Conservation (phyloP, 2,888 invertebrate species). For the Tenthredo distinguenda region DNA sequence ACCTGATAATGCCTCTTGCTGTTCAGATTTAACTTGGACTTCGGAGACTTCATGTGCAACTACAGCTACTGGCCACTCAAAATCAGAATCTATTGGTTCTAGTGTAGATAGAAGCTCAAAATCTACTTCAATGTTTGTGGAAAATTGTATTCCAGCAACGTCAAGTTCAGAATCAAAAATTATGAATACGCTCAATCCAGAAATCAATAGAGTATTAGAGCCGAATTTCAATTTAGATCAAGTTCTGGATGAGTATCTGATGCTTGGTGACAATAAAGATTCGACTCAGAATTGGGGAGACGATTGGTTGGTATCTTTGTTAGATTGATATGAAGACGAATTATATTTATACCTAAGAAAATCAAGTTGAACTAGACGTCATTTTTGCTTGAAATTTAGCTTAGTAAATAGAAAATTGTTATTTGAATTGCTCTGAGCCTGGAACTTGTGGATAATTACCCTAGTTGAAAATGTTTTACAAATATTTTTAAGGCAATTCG, state of each 20-base stretch:
- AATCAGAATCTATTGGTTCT: slow-evolving; percentile 11
- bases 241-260: slow-evolving; percentile 56
- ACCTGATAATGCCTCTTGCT: slow-evolving; percentile 17
- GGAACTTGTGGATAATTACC: not conserved
- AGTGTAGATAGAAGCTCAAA: not conserved
- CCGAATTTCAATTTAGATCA: slow-evolving; percentile 56
- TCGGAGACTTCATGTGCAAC: slow-evolving; percentile 12
- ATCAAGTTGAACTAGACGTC: not conserved
- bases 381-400: not conserved
- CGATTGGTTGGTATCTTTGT: slow-evolving; percentile 60
- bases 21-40: slow-evolving; percentile 30
- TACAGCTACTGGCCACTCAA: not conserved
- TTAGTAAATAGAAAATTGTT: not conserved
- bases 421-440: not conserved
- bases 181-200: not conserved
- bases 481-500: not conserved
- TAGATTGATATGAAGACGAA: slow-evolving; percentile 44
- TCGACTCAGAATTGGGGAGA: slow-evolving; percentile 57
- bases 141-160: slow-evolving; percentile 5
- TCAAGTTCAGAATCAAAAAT: slow-evolving; percentile 19
- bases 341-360: slow-evolving; percentile 2
- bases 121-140: not conserved
- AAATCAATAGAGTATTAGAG: slow-evolving; percentile 4
- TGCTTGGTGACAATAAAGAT: slow-evolving; percentile 56
- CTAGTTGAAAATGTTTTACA: slow-evolving; percentile 17